Evolutionary conservation across 2,888 invertebrate species (phyloP).

Genomic region (Caenorhabditis virilis): DNA sequence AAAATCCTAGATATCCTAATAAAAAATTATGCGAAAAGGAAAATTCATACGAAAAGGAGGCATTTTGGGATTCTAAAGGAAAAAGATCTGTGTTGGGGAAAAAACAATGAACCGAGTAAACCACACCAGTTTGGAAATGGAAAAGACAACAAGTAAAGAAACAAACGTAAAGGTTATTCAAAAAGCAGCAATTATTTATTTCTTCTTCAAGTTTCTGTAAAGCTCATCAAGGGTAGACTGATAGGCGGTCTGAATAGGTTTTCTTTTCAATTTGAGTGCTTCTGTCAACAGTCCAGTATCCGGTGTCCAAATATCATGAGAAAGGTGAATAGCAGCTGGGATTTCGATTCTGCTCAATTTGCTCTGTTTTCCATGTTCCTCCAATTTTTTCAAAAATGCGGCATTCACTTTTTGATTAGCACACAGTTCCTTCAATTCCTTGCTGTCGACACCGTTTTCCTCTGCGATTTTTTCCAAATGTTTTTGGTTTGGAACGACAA

Average conservation of each 20-base stretch:
- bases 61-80: too few species aligned
- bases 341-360: constrained; percentile 89
- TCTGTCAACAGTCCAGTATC: constrained; percentile 96
- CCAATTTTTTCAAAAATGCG: constrained; percentile 81
- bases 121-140: neutral
- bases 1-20: too few species aligned
- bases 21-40: too few species aligned
- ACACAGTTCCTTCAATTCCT: constrained; percentile 79
- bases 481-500: constrained; percentile 81
- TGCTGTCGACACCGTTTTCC: constrained; percentile 69
- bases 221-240: constrained; percentile 38
- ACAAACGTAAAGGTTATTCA: neutral
- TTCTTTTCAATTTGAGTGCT: constrained; percentile 91
- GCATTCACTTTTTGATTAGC: constrained; percentile 78
- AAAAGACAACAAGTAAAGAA: neutral
- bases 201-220: constrained; percentile 28
- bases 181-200: constrained; percentile 8
- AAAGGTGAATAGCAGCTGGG: constrained; percentile 85
- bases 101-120: neutral
- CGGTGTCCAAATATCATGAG: constrained; percentile 91
- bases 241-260: constrained; percentile 48
- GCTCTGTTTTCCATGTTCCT: constrained; percentile 68
- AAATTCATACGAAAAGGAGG: too few species aligned
- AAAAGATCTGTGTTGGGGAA: neutral
- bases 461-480: constrained; percentile 77